These are phyloP conservation scores for Lithobates sylvaticus DNA, from an alignment of 2,797 vertebrate genomes.

Conservation along the genomic window DNA sequence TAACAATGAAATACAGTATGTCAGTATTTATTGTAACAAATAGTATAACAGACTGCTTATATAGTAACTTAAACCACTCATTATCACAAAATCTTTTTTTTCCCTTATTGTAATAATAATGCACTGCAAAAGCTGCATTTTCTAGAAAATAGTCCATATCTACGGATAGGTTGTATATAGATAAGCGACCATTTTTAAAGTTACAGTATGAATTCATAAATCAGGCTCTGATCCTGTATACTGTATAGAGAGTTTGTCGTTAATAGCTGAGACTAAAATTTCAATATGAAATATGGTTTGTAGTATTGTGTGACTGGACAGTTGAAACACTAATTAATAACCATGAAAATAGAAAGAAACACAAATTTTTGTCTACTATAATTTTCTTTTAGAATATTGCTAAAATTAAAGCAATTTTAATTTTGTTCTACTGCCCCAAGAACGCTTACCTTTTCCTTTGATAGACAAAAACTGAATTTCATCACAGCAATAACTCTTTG, in stretches of 20 bases:
- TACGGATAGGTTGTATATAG: neutral
- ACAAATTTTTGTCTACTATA: neutral
- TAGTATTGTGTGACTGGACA: neutral
- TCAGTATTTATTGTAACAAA: slow-evolving; percentile 33
- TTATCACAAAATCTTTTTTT: neutral
- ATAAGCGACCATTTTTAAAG: neutral
- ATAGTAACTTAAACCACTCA: neutral
- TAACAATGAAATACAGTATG: neutral
- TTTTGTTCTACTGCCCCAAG: neutral
- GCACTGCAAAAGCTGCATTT: slow-evolving; percentile 27
- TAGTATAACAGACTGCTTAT: slow-evolving; percentile 6
- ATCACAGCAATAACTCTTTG: slow-evolving; percentile 48
- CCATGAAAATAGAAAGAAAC: neutral
- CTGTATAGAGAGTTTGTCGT: neutral
- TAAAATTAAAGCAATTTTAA: neutral
- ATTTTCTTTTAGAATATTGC: neutral
- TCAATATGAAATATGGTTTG: neutral
- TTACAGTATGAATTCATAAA: neutral
- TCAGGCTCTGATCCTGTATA: slow-evolving; percentile 2
- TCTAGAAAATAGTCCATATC: neutral
- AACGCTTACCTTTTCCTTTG: neutral
- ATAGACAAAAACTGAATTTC: neutral
- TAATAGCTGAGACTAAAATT: neutral
- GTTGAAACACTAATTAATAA: neutral
- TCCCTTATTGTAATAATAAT: slow-evolving; percentile 15